Evolutionary conservation across 2,113 vertebrate species (phyloP), one percentile per base, ranked within the genome.

Genomic region (Pelmatolapia mariae): DNA sequence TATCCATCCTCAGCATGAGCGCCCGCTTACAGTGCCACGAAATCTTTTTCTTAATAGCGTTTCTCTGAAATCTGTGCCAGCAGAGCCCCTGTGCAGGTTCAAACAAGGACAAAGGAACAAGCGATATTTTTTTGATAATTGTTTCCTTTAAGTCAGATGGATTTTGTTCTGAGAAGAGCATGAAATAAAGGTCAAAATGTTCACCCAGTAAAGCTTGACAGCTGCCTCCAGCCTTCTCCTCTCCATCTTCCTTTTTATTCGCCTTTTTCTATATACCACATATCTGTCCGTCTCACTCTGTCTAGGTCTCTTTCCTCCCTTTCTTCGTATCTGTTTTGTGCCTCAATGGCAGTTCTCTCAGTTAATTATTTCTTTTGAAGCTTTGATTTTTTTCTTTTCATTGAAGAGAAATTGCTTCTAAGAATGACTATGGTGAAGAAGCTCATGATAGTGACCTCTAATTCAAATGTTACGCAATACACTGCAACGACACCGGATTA

Each of bases 11-110:
- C 1, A 78, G 79, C 91, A 68, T 89, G 87, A 91, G 45, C 15
- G 73, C 45, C 81, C 80, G 66, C 79, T 88, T 86, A 86, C 40
- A 80, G 66, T 68, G 78, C 92, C 80, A 43, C 88, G 90, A 85
- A 90, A 92, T 79, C 89, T 33, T 84, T 52, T 66, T 47, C 73
- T 38, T 90, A 92, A 92, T 95, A 85, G 89, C 16, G 63, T 93
- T 93, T 89, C 73, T 85, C 59, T 83, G 81, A 92, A 88, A 84
- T 85, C 8, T 33, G 68, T 89, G 61, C 79, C 40, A 29, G 66
- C 56, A 18, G 50, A 85, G 85, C 56, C 31, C 3, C 12, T 63
- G 52, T 66, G 54, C 80, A 73, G 54, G 89, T 85, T 92, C 80
- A 81, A 47, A 24, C 59, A 6, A 80, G 86, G 86, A 92, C 91